Base-by-base conservation (phyloP, 2,113 vertebrate genomes). In the Paracanthobrama guichenoti region DNA sequence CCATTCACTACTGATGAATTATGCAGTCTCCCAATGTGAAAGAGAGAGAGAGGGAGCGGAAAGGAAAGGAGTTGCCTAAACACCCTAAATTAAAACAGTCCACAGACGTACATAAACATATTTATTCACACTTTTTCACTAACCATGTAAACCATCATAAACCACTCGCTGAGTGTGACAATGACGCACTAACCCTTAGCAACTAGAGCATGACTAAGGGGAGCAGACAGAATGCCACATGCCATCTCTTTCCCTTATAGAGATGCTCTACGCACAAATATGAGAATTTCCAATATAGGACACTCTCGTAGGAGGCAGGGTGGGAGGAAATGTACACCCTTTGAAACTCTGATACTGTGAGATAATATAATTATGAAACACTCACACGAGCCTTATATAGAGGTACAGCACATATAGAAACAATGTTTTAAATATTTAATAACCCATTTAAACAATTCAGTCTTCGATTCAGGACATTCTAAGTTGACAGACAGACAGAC, bases 1-100 rank as follows among this genome's bases (percentile, higher is more conserved):
- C 77, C 78, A 53, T 86, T 42, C 84, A 71, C 89, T 88, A 69
- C 88, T 89, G 86, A 74, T 93, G 83, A 93, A 94, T 93, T 90
- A 93, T 93, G 92, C 90, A 94, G 91, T 82, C 83, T 89, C 83
- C 67, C 86, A 22, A 7, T 39, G 82, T 72, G 35, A 88, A 57
- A 18, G 4, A 50, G 14, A 50, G 48, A 50, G 5, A 50, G 13
- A 1, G 48, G 8, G 42, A 9, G 42, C 14, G 4, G 4, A 50
- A 14, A 5, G 16, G n/a, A n/a, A n/a, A n/a, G n/a, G 24, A 82
- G 75, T 60, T 42, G 39, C 39, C 53, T 42, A n/a, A 59, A 42
- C 76, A 44, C 76, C 53, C 6, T 42, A n/a, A 78, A 60, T 60
- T 14, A 78, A 78, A 60, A 22, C 50, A n/a, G 20, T 14, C 50